These are phyloP conservation scores for Drosophila borealis DNA, from an alignment of 2,888 invertebrate genomes.

Conservation along the genomic window DNA sequence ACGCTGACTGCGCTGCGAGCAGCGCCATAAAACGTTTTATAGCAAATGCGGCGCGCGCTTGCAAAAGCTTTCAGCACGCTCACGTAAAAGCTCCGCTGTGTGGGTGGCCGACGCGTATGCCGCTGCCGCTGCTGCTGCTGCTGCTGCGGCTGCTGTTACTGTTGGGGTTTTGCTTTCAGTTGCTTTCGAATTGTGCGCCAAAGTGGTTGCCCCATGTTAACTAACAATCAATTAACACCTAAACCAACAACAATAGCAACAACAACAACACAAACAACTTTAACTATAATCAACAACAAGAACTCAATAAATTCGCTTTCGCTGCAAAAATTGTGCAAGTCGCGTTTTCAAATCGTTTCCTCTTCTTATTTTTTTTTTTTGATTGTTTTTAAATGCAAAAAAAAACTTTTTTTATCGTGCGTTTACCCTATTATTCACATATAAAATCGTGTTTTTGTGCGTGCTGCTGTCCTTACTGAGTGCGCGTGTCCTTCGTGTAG, in stretches of 20 bases:
- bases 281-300: conserved; percentile 12
- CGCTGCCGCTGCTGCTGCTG: conserved; percentile 25
- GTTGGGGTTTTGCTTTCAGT: conserved; percentile 59
- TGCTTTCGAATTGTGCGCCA: conserved; percentile 80
- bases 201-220: conserved; percentile 57
- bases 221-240: conserved; percentile 40
- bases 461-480: conserved; percentile 17
- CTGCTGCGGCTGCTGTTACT: conserved; percentile 17
- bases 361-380: neutral
- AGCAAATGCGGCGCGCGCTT: conserved; percentile 42
- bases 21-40: conserved; percentile 60
- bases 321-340: conserved; percentile 44
- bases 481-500: conserved; percentile 47
- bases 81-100: conserved; percentile 35
- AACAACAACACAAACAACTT: conserved; percentile 24
- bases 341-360: conserved; percentile 35
- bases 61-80: conserved; percentile 34
- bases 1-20: conserved; percentile 26
- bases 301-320: conserved; percentile 22
- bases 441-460: conserved; percentile 12
- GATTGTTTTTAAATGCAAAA: neutral
- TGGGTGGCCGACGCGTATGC: conserved; percentile 24
- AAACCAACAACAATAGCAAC: conserved; percentile 26
- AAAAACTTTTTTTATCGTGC: conserved; percentile 13
- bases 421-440: conserved; percentile 3